These are phyloP conservation scores for Buceros bicornis DNA, from an alignment of 2,797 vertebrate species.

Conservation along the genomic window DNA sequence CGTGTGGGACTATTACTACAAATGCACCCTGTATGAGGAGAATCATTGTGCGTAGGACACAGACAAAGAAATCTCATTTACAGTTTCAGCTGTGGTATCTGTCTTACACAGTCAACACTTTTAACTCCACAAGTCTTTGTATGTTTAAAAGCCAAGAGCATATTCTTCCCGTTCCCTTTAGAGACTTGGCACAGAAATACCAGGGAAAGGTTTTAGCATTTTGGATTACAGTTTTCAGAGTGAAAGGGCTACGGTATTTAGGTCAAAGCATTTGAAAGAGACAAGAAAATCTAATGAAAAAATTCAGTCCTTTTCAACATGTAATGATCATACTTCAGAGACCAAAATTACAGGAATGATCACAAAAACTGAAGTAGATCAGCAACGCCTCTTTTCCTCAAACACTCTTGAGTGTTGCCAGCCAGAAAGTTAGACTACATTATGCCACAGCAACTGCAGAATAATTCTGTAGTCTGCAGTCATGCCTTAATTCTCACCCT, in stretches of 20 bases:
- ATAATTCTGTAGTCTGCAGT: background rate
- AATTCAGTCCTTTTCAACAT: background rate
- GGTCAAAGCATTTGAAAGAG: background rate
- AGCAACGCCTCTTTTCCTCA: background rate
- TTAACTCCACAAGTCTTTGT: background rate
- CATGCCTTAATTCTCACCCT: background rate
- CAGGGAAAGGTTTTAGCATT: background rate
- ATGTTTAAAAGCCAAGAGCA: background rate
- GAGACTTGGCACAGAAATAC: background rate
- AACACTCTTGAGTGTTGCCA: background rate
- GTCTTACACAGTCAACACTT: background rate
- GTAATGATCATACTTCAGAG: background rate
- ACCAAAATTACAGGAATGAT: background rate
- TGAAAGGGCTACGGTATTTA: background rate
- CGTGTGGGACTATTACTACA: background rate
- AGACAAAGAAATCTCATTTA: background rate
- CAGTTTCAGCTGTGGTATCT: background rate
- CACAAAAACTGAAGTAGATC: constrained; percentile 17
- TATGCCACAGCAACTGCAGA: background rate
- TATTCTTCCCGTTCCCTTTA: background rate
- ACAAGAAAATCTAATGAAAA: background rate
- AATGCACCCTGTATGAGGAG: background rate
- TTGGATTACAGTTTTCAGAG: background rate
- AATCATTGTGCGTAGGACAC: background rate
- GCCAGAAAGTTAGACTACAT: background rate